Conservation (phyloP, 2,113 vertebrate genomes). For the Pitta sordida region DNA sequence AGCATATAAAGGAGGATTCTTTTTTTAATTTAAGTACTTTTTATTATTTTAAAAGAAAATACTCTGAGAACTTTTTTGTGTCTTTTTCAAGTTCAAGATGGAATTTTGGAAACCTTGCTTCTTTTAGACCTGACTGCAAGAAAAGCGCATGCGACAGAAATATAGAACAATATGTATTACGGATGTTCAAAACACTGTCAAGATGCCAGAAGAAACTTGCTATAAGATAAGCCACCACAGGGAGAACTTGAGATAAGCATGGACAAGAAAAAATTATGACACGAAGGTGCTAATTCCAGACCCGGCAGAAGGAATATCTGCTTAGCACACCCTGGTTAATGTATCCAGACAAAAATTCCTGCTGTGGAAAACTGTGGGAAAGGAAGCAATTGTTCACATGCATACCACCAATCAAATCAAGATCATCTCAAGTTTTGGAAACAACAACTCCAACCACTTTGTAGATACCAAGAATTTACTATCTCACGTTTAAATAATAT, state of each 20-base stretch:
- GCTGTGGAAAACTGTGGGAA: background rate
- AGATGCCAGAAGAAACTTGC: background rate
- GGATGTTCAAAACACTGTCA: background rate
- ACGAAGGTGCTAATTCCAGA: background rate
- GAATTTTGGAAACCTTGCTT: background rate
- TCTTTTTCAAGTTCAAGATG: background rate
- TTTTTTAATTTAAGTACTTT: background rate
- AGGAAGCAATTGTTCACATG: background rate
- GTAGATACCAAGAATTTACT: background rate
- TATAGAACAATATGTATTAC: background rate
- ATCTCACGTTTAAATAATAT: too few species aligned
- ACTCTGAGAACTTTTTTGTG: background rate
- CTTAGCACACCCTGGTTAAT: background rate
- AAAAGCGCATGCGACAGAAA: fast-evolving
- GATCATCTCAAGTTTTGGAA: background rate
- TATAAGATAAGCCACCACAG: background rate
- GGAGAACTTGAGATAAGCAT: background rate
- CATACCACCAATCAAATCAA: background rate
- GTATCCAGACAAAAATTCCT: background rate
- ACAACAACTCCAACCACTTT: background rate
- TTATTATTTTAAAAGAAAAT: background rate
- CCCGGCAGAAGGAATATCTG: too few species aligned
- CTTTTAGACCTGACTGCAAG: background rate
- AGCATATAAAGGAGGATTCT: too few species aligned
- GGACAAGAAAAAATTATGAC: too few species aligned